Evolutionary conservation across 2,888 invertebrate genomes (phyloP).

Genomic region (Syritta pipiens): DNA sequence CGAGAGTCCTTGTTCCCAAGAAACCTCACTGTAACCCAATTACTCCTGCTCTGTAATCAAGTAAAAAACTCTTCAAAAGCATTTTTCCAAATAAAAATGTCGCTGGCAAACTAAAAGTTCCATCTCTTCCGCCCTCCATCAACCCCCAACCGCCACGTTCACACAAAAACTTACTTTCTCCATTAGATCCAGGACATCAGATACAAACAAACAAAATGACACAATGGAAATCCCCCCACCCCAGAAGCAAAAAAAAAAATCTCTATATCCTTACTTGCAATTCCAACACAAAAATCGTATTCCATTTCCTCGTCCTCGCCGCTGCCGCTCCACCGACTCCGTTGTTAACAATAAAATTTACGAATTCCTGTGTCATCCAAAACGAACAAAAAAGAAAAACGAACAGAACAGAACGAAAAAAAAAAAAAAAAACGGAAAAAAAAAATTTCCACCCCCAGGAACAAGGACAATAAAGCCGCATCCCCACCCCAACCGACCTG

Average conservation of each 20-base stretch:
- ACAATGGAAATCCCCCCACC: conserved; percentile 2
- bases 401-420: not conserved
- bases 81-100: too few relatives aligned
- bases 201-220: conserved; percentile 50
- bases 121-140: not conserved
- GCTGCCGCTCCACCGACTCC: not conserved
- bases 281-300: conserved; percentile 61
- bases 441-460: conserved; percentile 23
- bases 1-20: too few relatives aligned
- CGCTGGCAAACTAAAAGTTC: too few relatives aligned
- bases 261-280: conserved; percentile 64
- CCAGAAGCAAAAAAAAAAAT: conserved; percentile 17
- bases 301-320: conserved; percentile 29
- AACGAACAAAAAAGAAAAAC: conserved; percentile 8
- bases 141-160: not conserved
- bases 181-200: conserved; percentile 55
- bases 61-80: too few relatives aligned
- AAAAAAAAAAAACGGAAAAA: not conserved
- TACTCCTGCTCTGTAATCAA: too few relatives aligned
- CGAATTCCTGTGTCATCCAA: conserved; percentile 60
- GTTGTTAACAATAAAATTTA: conserved; percentile 66
- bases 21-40: too few relatives aligned
- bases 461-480: conserved; percentile 14
- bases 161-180: conserved; percentile 61
- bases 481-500: not conserved